These are phyloP conservation scores for Drosophila sechellia DNA, from an alignment of 1,140 invertebrate genomes.

Conservation along the genomic window DNA sequence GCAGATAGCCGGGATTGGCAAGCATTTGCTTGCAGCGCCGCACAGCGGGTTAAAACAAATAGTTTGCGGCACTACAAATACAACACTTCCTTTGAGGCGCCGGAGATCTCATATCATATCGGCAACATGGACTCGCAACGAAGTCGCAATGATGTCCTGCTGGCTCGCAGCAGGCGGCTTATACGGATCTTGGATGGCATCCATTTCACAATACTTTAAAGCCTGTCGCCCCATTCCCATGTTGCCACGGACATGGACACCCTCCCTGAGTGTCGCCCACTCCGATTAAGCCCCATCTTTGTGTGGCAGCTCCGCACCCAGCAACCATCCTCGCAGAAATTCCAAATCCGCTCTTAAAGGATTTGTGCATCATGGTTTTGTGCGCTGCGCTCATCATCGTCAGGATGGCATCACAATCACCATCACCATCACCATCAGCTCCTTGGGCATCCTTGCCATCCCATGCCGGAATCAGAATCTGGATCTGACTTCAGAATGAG, in stretches of 20 bases:
- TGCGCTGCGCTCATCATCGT: slow-evolving; percentile 54
- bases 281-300: slow-evolving; percentile 36
- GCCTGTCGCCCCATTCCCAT: slow-evolving; percentile 17
- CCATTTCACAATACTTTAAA: slow-evolving; percentile 61
- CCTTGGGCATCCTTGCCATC: slow-evolving; percentile 23
- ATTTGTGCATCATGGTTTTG: slow-evolving; percentile 69
- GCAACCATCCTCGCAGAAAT: slow-evolving; percentile 44
- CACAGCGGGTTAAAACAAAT: slow-evolving; percentile 79
- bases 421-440: too few relatives aligned
- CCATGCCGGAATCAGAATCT: neutral
- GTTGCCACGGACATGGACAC: too few relatives aligned
- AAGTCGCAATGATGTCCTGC: slow-evolving; percentile 26
- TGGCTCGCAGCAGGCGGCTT: slow-evolving; percentile 57
- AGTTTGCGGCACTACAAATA: slow-evolving; percentile 76
- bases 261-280: neutral
- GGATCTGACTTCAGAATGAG: slow-evolving; percentile 12
- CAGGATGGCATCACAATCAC: slow-evolving; percentile 9
- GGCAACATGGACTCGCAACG: slow-evolving; percentile 8
- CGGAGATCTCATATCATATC: slow-evolving; percentile 40
- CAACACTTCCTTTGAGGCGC: slow-evolving; percentile 63
- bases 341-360: slow-evolving; percentile 68
- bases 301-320: slow-evolving; percentile 12
- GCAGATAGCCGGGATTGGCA: slow-evolving; percentile 46
- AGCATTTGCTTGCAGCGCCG: slow-evolving; percentile 64
- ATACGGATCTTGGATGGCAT: slow-evolving; percentile 46